Conservation (phyloP, 2,888 invertebrate species). For the Apantesis nais region DNA sequence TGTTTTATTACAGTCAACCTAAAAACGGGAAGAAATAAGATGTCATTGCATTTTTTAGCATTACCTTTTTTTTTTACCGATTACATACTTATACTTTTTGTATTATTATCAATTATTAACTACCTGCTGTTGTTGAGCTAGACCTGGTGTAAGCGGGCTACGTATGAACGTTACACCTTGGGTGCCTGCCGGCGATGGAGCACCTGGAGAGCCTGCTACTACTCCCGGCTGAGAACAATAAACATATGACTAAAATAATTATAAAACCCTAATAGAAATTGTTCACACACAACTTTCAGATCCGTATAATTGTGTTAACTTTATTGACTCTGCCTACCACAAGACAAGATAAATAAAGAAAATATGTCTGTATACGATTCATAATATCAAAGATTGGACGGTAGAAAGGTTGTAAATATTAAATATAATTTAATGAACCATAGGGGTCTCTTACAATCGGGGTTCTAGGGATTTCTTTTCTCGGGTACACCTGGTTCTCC, state of each 20-base stretch:
- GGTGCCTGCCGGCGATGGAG: constrained; percentile 71
- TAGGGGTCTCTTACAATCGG: no score
- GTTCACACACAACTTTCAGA: no score
- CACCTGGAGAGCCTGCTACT: constrained; percentile 69
- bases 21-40: no score
- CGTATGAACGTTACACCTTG: constrained; percentile 89
- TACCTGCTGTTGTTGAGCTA: constrained; percentile 87
- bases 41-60: no score
- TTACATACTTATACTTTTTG: neutral
- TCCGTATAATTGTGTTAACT: neutral
- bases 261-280: neutral
- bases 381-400: no score
- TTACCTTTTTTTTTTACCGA: no score
- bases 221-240: constrained; percentile 62
- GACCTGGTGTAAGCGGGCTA: constrained; percentile 88
- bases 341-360: no score
- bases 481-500: no score
- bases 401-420: no score
- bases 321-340: neutral
- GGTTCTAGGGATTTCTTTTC: no score
- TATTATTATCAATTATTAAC: neutral
- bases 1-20: no score
- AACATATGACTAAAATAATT: neutral
- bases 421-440: neutral
- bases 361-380: no score